Evolutionary conservation across 1,140 invertebrate species (phyloP), one percentile per base, ranked within the genome.

Genomic region (Euura lappo): DNA sequence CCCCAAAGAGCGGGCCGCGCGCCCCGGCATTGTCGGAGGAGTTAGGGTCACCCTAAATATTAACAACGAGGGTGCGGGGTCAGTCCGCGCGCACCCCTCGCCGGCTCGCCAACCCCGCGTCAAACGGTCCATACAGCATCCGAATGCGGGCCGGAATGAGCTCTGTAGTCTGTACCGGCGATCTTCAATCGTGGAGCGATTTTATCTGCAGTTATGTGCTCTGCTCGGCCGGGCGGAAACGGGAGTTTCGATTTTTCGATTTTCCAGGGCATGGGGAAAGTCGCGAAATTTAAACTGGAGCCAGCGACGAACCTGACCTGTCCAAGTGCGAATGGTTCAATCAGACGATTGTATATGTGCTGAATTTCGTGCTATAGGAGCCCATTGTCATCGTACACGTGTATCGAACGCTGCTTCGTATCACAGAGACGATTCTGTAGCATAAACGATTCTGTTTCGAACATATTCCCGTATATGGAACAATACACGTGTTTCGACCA

Each of bases 61-160:
- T 85, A 85, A 84, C 84, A 85, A 84, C 81, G 80, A 84, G 81
- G 74, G 83, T 83, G 83, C 83, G 82, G 84, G 84, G 84, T 84
- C 84, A 83, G 76, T 74, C 77, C 80, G 79, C 78, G 72, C 77
- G 8, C 28, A 43, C 13, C 60, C 60, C 28, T 28, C 51, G 51
- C 3, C 51, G 3, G 47, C 51, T n/a, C 51, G 3, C 51, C 13
- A 0, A 60, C 51, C 8, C 51, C 51, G 51, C 51, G 51, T 60
- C 51, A 60, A 60, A 60, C 51, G 51, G 51, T 60, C 51, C 51
- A 60, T 60, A n/a, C 51, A 60, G 51, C 51, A 60, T 60, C 51
- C 51, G 8, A 60, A 60, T 60, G 8, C 51, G 51, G 51, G 51
- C 10, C 4, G 51, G 13, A 6, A 60, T 60, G 28, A 28, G 28